These are phyloP conservation scores for Ptilodon capucinus DNA, from an alignment of 2,888 invertebrate species.

Conservation along the genomic window DNA sequence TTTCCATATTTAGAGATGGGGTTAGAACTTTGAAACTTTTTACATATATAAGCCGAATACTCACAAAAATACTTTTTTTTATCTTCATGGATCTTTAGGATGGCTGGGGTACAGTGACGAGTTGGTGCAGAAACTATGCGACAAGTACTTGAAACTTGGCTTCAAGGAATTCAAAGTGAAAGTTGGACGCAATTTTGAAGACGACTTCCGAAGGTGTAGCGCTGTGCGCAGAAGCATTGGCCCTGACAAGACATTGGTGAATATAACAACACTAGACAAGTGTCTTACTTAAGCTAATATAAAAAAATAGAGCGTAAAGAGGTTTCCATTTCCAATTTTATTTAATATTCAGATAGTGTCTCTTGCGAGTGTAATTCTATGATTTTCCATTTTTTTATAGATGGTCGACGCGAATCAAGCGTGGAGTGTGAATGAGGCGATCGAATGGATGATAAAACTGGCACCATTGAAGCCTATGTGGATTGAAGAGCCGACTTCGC, in stretches of 20 bases:
- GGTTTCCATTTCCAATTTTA: background rate
- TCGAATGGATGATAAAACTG: conserved; percentile 92
- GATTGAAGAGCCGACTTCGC: conserved; percentile 97
- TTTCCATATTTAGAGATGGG: no score
- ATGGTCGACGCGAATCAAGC: conserved; percentile 96
- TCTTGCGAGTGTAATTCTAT: background rate
- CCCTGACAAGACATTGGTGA: conserved; percentile 87
- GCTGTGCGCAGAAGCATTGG: conserved; percentile 90
- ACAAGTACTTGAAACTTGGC: conserved; percentile 88
- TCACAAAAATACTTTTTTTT: no score
- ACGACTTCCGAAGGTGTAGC: conserved; percentile 88
- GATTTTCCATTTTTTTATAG: conserved; percentile 49
- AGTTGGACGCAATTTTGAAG: conserved; percentile 91
- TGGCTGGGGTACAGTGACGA: conserved; percentile 95
- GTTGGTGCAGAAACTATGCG: conserved; percentile 86
- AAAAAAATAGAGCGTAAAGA: no score
- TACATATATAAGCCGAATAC: background rate
- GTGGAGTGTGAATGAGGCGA: conserved; percentile 93
- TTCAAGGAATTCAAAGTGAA: conserved; percentile 94
- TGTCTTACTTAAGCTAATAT: no score
- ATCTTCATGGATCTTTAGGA: conserved; percentile 77
- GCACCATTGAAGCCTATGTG: conserved; percentile 89
- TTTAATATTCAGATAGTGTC: background rate
- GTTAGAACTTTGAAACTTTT: no score
- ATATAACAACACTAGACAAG: no score